Evolutionary conservation across 2,888 invertebrate genomes (phyloP).

Genomic region (Ectemnius cavifrons): DNA sequence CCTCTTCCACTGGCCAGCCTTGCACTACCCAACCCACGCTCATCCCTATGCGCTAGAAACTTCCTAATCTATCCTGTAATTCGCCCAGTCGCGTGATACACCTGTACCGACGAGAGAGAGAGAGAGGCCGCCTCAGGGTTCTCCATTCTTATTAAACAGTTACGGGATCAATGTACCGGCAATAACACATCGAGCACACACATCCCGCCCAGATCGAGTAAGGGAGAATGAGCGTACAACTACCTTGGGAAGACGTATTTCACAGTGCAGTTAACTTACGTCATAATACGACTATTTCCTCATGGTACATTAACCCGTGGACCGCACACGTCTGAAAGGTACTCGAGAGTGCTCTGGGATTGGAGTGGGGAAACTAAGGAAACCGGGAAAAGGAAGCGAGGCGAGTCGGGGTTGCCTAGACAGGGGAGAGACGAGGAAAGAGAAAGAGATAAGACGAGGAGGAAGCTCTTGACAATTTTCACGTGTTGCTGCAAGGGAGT

Average conservation of each 20-base stretch:
- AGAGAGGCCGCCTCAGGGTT: background rate
- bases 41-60: slow-evolving; percentile 39
- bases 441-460: slow-evolving; percentile 28
- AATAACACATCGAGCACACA: too few species aligned
- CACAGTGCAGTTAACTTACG: slow-evolving; percentile 29
- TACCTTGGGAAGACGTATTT: slow-evolving; percentile 3
- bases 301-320: slow-evolving; percentile 59
- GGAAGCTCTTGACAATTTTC: slow-evolving; percentile 54
- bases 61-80: background rate
- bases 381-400: background rate
- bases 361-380: background rate
- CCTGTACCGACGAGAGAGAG: background rate
- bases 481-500: slow-evolving; percentile 53
- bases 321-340: slow-evolving; percentile 53
- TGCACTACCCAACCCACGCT: slow-evolving; percentile 39
- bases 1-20: slow-evolving; percentile 30
- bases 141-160: too few species aligned
- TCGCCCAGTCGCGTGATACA: background rate
- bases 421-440: slow-evolving; percentile 14
- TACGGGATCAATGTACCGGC: too few species aligned
- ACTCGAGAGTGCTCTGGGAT: slow-evolving; percentile 28
- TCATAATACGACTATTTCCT: slow-evolving; percentile 29
- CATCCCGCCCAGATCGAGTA: background rate
- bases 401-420: slow-evolving; percentile 18
- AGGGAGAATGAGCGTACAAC: background rate